Percentiles rank a stretch among this genome's conserved stretches.
These are phyloP conservation scores for Physeter macrocephalus DNA, from an alignment of 2,113 vertebrate species.

Conservation along the genomic window DNA sequence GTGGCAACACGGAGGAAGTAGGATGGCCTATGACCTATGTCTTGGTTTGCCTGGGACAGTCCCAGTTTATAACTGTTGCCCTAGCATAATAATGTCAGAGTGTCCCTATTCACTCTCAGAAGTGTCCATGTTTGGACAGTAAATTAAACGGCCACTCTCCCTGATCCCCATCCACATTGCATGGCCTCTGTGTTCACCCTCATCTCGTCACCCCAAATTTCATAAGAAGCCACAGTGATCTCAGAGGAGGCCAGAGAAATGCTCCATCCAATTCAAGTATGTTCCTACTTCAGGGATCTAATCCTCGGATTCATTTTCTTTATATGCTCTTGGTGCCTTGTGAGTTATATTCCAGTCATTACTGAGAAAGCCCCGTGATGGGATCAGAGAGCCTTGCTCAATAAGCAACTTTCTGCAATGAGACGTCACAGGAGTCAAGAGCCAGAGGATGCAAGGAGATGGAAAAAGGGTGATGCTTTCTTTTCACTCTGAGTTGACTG, in stretches of 20 bases:
- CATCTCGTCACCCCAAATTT: neutral
- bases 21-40: neutral
- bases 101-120: neutral
- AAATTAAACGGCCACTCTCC: neutral
- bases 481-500: too few relatives aligned
- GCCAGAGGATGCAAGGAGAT: neutral
- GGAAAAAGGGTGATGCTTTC: neutral
- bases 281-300: neutral
- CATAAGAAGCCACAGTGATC: neutral
- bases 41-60: neutral
- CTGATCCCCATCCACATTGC: neutral
- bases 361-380: neutral
- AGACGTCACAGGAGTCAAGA: neutral
- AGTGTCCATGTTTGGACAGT: neutral
- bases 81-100: too few relatives aligned
- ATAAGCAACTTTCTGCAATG: neutral
- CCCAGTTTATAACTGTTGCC: neutral
- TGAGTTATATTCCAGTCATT: neutral
- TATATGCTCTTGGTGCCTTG: neutral
- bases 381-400: neutral
- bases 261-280: neutral
- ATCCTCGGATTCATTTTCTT: neutral
- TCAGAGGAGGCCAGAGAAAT: neutral
- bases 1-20: neutral
- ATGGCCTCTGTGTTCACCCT: neutral